phyloP scores from a whole-genome alignment of 2,113 vertebrate species.

The Trinectes maculatus region DNA sequence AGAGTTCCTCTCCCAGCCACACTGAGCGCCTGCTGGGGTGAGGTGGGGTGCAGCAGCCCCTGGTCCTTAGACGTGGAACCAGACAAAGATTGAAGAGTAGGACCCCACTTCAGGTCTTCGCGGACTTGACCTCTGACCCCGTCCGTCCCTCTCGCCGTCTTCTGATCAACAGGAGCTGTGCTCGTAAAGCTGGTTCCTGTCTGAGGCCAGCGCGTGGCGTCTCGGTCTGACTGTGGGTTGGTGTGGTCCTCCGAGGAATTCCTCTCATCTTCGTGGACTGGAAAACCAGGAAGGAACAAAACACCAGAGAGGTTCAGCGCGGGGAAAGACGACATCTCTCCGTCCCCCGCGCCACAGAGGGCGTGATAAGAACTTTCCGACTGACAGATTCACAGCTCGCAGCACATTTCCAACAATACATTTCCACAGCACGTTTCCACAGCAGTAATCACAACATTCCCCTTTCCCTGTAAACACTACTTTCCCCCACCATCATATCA shows the following conservation, averaged over 20 bases:
- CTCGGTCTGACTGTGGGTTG: slow-evolving; percentile 20
- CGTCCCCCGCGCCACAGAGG: not conserved
- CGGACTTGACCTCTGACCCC: slow-evolving; percentile 28
- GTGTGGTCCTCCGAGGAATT: slow-evolving; percentile 57
- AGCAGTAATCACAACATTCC: not conserved
- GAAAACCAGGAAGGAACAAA: slow-evolving; percentile 59
- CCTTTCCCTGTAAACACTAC: slow-evolving; percentile 1
- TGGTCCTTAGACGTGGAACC: slow-evolving; percentile 27
- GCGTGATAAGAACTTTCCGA: slow-evolving; percentile 59
- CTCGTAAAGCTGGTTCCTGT: slow-evolving; percentile 46
- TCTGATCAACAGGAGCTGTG: slow-evolving; percentile 17
- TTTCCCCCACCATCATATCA: not conserved
- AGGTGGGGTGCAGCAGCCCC: slow-evolving; percentile 33
- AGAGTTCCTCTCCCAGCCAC: slow-evolving; percentile 68
- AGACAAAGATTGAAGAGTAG: slow-evolving; percentile 6
- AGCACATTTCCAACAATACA: slow-evolving; percentile 23
- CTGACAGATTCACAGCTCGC: slow-evolving; percentile 24
- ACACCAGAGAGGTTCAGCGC: slow-evolving; percentile 42
- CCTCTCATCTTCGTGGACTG: slow-evolving; percentile 69
- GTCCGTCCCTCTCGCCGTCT: slow-evolving; percentile 9
- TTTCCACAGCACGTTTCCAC: slow-evolving; percentile 15
- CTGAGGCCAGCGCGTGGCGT: slow-evolving; percentile 10
- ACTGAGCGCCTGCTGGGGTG: slow-evolving; percentile 46
- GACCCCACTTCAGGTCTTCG: slow-evolving; percentile 6
- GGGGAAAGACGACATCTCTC: slow-evolving; percentile 43